Evolutionary conservation across 2,113 vertebrate genomes (phyloP).

Genomic region (Heptranchias perlo): DNA sequence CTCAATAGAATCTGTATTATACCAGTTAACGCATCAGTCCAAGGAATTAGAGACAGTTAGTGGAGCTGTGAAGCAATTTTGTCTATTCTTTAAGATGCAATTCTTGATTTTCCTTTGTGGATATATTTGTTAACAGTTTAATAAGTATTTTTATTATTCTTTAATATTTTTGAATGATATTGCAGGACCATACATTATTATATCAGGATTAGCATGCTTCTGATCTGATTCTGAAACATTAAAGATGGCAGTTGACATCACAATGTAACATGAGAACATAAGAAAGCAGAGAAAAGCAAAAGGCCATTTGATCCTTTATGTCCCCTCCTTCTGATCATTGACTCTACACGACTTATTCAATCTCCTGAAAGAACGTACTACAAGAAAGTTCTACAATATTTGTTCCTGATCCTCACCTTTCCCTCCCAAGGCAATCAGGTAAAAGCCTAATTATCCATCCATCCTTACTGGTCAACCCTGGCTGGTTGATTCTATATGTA

Average conservation of each 20-base stretch:
- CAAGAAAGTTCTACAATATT: not conserved
- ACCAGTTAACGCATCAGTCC: not conserved
- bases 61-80: not conserved
- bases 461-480: not conserved
- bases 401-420: not conserved
- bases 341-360: no score
- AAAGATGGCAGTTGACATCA: not conserved
- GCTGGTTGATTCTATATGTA: not conserved
- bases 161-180: not conserved
- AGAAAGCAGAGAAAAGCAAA: not conserved
- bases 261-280: not conserved
- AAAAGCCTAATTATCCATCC: not conserved
- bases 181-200: not conserved
- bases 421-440: not conserved
- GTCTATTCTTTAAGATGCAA: not conserved
- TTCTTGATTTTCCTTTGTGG: not conserved
- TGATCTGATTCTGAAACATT: not conserved
- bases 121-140: not conserved
- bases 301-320: not conserved
- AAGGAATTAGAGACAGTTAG: not conserved
- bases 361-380: not conserved
- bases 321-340: not conserved
- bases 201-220: not conserved
- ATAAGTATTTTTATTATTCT: not conserved
- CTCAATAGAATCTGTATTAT: not conserved